Evolutionary conservation across 2,888 invertebrate species (phyloP).

Genomic region (Rhingia rostrata): DNA sequence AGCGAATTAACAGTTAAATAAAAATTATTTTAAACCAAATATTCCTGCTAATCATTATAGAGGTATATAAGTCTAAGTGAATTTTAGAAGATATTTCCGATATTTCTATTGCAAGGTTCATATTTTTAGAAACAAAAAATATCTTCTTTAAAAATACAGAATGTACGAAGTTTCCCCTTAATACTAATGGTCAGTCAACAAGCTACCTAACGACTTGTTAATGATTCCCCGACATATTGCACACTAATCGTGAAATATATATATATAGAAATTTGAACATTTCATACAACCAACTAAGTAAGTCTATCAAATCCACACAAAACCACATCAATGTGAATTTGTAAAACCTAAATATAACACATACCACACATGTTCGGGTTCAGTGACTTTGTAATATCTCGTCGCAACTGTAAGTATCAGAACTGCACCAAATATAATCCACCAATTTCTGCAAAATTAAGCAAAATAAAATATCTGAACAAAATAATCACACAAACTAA

Average conservation of each 20-base stretch:
- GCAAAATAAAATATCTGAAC: not conserved
- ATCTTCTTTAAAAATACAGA: too few relatives aligned
- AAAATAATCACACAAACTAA: not conserved
- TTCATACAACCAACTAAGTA: not conserved
- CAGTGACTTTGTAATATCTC: constrained; percentile 93
- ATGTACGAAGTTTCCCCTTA: too few relatives aligned
- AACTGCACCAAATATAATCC: constrained; percentile 87
- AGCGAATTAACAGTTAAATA: too few relatives aligned
- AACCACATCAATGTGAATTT: not conserved
- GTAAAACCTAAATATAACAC: constrained; percentile 76
- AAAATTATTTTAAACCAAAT: too few relatives aligned
- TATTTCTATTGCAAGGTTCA: too few relatives aligned
- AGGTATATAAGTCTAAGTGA: too few relatives aligned
- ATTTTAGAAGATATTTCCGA: too few relatives aligned
- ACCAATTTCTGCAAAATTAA: constrained; percentile 84
- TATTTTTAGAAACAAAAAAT: too few relatives aligned
- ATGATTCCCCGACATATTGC: too few relatives aligned
- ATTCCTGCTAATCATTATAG: too few relatives aligned
- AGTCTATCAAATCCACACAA: constrained; percentile 14
- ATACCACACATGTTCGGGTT: constrained; percentile 97
- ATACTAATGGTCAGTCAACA: too few relatives aligned
- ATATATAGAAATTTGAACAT: not conserved
- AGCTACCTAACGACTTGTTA: too few relatives aligned
- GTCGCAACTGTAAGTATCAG: constrained; percentile 88
- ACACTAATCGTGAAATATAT: not conserved